phyloP scores from a whole-genome alignment of 2,797 vertebrate species.

The Pogoniulus pusillus region DNA sequence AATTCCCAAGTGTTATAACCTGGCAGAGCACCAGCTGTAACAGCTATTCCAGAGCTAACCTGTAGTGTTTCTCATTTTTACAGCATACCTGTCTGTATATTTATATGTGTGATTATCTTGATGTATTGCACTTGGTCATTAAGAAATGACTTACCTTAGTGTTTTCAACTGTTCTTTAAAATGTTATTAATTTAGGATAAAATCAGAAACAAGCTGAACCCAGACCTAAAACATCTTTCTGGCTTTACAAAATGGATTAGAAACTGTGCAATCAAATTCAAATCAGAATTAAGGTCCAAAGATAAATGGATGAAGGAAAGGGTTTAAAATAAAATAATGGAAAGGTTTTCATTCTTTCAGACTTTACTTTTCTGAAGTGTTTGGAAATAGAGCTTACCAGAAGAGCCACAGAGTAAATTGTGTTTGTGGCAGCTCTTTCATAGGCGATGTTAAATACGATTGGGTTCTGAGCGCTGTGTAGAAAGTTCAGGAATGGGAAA shows the following conservation, averaged over 20 bases:
- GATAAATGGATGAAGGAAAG: neutral
- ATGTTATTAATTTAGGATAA: neutral
- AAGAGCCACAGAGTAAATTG: neutral
- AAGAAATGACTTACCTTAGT: neutral
- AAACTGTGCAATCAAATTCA: neutral
- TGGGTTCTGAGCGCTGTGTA: neutral
- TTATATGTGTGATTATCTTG: neutral
- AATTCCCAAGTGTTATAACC: accelerated
- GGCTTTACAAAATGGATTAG: neutral
- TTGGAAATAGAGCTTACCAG: neutral
- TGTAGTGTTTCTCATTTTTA: neutral
- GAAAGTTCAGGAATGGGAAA: neutral
- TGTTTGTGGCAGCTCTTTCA: neutral
- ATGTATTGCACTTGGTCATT: neutral
- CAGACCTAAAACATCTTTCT: neutral
- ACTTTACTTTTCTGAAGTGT: neutral
- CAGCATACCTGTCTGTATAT: neutral
- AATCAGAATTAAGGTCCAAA: neutral
- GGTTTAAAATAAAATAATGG: neutral
- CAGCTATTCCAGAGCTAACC: neutral
- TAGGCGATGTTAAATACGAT: neutral
- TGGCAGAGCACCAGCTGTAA: neutral
- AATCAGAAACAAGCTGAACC: neutral
- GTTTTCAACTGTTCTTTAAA: neutral
- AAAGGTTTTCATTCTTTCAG: neutral